These are phyloP conservation scores for Setipinna tenuifilis DNA, from an alignment of 2,797 vertebrate genomes.

Conservation along the genomic window DNA sequence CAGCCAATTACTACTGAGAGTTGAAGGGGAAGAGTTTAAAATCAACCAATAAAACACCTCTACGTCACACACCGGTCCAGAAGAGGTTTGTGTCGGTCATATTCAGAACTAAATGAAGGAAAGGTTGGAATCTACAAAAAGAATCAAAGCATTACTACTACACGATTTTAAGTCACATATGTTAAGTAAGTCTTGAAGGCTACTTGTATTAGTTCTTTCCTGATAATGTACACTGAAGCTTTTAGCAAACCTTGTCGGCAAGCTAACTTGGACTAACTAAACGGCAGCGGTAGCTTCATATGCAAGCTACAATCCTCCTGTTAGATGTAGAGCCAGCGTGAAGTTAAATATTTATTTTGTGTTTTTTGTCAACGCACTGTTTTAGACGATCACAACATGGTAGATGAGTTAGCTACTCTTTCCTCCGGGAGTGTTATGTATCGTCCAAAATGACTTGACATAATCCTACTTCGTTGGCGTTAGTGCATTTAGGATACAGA, in stretches of 20 bases:
- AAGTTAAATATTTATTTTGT: background rate
- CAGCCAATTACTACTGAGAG: slow-evolving; percentile 11
- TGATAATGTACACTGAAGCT: background rate
- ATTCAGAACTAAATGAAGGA: background rate
- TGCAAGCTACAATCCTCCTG: background rate
- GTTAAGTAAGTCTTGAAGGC: background rate
- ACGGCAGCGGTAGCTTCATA: background rate
- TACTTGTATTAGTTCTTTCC: background rate
- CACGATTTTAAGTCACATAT: background rate
- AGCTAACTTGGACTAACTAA: background rate
- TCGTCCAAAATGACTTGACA: too few relatives aligned
- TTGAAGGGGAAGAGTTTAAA: slow-evolving; percentile 29
- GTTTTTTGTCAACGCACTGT: background rate
- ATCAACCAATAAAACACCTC: slow-evolving; percentile 11
- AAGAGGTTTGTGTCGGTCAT: background rate
- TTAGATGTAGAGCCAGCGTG: background rate
- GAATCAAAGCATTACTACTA: background rate
- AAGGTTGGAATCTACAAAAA: background rate
- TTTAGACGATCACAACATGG: background rate
- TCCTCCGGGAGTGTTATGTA: background rate
- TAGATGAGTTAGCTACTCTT: background rate
- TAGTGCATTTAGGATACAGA: background rate
- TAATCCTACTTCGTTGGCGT: background rate
- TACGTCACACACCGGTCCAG: slow-evolving; percentile 9
- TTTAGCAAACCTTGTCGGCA: background rate